Conservation (phyloP, 2,113 vertebrate genomes). For the Lepidothrix coronata region DNA sequence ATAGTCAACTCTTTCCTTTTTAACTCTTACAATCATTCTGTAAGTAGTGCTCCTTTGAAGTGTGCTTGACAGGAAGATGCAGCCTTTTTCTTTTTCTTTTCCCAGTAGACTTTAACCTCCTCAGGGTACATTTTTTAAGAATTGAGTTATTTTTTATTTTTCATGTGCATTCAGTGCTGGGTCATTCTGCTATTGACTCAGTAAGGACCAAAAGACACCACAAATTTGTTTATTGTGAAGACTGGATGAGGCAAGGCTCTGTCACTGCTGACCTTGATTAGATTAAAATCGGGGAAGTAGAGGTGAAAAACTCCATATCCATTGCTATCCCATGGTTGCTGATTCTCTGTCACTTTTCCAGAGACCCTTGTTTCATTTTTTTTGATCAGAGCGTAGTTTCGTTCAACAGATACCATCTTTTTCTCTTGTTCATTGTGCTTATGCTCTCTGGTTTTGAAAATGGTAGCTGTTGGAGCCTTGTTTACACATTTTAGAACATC, state of each 20-base stretch:
- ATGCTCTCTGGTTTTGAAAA: not conserved
- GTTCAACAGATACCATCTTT: not conserved
- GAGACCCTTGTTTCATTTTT: not conserved
- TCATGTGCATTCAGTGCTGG: not conserved
- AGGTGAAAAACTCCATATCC: not conserved
- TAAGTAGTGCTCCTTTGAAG: constrained; percentile 19
- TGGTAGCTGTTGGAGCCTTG: not conserved
- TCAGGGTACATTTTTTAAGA: not conserved
- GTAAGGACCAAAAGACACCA: not conserved
- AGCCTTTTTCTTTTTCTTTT: not conserved
- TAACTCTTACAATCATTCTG: constrained; percentile 23
- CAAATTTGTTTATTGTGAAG: not conserved
- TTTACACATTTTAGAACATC: not conserved
- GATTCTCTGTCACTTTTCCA: not conserved
- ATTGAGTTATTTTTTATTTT: not conserved
- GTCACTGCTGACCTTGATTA: not conserved
- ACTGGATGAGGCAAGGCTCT: not conserved
- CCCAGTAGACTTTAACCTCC: not conserved
- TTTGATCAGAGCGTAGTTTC: not conserved
- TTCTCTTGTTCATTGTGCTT: not conserved
- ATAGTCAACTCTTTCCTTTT: constrained; percentile 36
- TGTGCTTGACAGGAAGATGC: constrained; percentile 15
- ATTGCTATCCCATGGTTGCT: not conserved
- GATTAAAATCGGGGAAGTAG: not conserved
- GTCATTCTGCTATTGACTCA: not conserved